Evolutionary conservation across 1,140 invertebrate genomes (phyloP).

Genomic region (Temnothorax curvispinosus): DNA sequence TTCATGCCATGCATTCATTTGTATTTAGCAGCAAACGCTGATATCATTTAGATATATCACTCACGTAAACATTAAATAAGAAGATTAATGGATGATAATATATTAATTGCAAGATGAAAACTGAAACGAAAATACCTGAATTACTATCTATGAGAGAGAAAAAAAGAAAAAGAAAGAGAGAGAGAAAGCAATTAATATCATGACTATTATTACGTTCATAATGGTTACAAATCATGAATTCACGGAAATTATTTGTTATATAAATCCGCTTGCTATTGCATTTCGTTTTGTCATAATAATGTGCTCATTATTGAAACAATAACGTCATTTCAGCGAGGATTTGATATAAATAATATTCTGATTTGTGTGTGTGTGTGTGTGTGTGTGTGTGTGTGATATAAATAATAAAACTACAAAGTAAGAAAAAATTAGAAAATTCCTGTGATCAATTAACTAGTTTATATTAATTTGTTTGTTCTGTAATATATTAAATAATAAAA

Average conservation of each 20-base stretch:
- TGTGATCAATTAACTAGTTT: neutral
- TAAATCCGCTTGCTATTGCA: neutral
- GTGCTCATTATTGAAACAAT: slow-evolving; percentile 24
- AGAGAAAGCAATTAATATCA: slow-evolving; percentile 34
- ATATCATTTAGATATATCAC: neutral
- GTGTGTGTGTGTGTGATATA: neutral
- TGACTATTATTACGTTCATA: neutral
- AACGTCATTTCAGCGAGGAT: slow-evolving; percentile 2
- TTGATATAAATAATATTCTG: neutral
- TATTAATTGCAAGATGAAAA: slow-evolving; percentile 17
- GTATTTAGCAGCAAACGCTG: neutral
- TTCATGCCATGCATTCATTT: neutral
- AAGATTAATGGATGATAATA: slow-evolving; percentile 9
- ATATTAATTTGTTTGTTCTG: neutral
- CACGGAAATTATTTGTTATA: slow-evolving; percentile 34
- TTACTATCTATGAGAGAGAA: slow-evolving; percentile 20
- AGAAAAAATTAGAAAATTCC: neutral
- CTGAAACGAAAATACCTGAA: slow-evolving; percentile 3
- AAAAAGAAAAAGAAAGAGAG: neutral
- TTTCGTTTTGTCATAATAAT: slow-evolving; percentile 12
- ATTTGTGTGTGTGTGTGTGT: too few species aligned
- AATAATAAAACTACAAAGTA: neutral
- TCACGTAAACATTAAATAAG: neutral
- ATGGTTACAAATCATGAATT: neutral
- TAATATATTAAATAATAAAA: neutral